phyloP scores from a whole-genome alignment of 2,888 invertebrate species.

The Nymphalis c-album region DNA sequence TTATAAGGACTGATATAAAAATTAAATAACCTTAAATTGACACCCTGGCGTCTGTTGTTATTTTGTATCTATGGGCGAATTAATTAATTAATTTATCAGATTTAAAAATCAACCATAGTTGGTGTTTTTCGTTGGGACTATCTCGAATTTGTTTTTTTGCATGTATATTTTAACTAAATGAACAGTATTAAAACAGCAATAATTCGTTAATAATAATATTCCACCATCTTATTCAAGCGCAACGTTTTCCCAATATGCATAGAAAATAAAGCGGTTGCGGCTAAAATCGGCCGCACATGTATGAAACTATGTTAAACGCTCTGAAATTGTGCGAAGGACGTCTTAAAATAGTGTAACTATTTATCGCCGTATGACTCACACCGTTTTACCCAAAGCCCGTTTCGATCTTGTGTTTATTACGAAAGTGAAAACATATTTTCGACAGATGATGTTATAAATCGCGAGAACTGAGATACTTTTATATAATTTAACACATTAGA shows the following conservation, averaged over 20 bases:
- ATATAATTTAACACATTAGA: background rate
- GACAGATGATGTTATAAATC: background rate
- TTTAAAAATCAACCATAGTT: no score
- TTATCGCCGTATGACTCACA: slow-evolving; percentile 61
- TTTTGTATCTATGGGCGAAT: no score
- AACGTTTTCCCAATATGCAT: background rate
- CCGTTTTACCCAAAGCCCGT: slow-evolving; percentile 26
- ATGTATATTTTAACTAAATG: no score
- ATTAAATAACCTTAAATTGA: no score
- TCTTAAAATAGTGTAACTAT: slow-evolving; percentile 72
- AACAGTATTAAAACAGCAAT: background rate
- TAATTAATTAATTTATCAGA: no score
- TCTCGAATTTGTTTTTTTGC: no score
- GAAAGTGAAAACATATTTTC: slow-evolving; percentile 40
- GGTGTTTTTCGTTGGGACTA: no score
- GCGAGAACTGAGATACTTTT: background rate
- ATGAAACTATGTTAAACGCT: slow-evolving; percentile 68
- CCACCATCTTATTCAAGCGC: background rate
- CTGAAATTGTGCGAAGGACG: slow-evolving; percentile 74
- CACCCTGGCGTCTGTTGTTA: no score
- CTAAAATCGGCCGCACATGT: slow-evolving; percentile 45
- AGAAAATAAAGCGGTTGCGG: slow-evolving; percentile 30
- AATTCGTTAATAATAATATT: background rate
- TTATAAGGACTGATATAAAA: no score
- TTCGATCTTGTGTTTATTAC: slow-evolving; percentile 55